Evolutionary conservation across 2,888 invertebrate species (phyloP), one percentile per base, ranked within the genome.

Genomic region (Ryuthela nishihirai): DNA sequence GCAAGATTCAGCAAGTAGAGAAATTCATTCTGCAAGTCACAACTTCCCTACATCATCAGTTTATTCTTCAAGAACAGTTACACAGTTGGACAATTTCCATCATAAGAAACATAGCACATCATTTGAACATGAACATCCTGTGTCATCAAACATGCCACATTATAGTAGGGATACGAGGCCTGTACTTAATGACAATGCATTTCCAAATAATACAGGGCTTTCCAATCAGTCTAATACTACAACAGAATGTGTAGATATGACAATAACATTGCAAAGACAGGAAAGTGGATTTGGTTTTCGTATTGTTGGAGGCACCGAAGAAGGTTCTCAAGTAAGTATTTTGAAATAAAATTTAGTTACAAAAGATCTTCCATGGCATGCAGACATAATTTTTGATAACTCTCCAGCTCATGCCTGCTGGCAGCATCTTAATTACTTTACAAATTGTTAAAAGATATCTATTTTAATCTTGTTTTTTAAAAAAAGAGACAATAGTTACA

Each of bases 261-360:
- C 84, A 54, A 85, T 97, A 7, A 86, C 88, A 0, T 76, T 98
- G 46, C 85, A 87, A 42, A 81, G 93, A n/a, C 90, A 92, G 68
- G 87, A 90, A 32, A 85, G 86, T 52, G 98, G 98, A 2, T 99
- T 99, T 78, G 99, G 98, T 7, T 99, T 99, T 78, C 82, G 98
- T 62, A 94, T 99, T 72, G 90, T 98, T 26, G 98, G 98, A 20
- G 99, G 99, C 35, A 92, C 92, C 1, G 98, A 98, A 77, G 97
- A 98, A 78, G 91, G 93, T 54, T 92, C 93, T 64, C 87, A 94
- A 77, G 64, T 58, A 40, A 44, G 20, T 43, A 15, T 21, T n/a
- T 12, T 12, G 32, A 32, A 12, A 39, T 15, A 10, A 12, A 39
- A n/a, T n/a, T 39, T 39, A 15, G 17, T 10, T 18, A 10, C 40